phyloP scores from a whole-genome alignment of 2,113 vertebrate species.

The Emydura subglobosa region DNA sequence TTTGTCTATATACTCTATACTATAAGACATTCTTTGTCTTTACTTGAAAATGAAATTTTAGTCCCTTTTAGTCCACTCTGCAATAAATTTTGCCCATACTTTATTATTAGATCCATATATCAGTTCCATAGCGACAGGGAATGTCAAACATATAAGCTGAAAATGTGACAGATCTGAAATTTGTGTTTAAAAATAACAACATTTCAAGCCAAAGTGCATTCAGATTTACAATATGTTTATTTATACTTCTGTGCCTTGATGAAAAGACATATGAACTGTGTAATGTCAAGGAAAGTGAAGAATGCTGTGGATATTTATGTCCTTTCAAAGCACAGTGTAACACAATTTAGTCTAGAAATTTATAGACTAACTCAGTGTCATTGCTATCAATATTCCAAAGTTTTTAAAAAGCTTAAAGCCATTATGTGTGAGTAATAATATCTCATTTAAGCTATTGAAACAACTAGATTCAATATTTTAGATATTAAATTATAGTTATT shows the following conservation, averaged over 20 bases:
- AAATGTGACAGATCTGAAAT: conserved; percentile 41
- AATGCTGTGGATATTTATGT: neutral
- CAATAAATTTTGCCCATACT: conserved; percentile 31
- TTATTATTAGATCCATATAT: conserved; percentile 28
- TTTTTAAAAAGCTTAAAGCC: neutral
- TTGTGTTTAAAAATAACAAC: conserved; percentile 41
- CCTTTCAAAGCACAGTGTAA: neutral
- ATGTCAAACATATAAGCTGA: conserved; percentile 28
- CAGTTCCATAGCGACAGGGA: neutral
- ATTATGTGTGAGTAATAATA: neutral
- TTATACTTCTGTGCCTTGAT: conserved; percentile 37
- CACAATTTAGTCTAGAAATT: neutral
- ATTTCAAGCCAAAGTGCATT: conserved; percentile 55
- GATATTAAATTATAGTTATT: neutral
- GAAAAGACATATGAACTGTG: neutral
- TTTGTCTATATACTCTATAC: neutral
- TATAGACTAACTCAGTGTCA: neutral
- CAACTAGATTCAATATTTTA: neutral
- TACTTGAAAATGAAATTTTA: conserved; percentile 48
- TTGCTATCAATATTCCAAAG: neutral
- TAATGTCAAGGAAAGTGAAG: conserved; percentile 20
- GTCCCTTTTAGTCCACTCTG: neutral
- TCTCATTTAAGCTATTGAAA: neutral
- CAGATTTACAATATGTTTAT: conserved; percentile 40
- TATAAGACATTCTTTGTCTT: conserved; percentile 19